A percentile compares a stretch with the other conserved stretches of the same genome.
Evolutionary conservation across 2,113 vertebrate genomes (phyloP).

Genomic region (Campylomormyrus tamandua): DNA sequence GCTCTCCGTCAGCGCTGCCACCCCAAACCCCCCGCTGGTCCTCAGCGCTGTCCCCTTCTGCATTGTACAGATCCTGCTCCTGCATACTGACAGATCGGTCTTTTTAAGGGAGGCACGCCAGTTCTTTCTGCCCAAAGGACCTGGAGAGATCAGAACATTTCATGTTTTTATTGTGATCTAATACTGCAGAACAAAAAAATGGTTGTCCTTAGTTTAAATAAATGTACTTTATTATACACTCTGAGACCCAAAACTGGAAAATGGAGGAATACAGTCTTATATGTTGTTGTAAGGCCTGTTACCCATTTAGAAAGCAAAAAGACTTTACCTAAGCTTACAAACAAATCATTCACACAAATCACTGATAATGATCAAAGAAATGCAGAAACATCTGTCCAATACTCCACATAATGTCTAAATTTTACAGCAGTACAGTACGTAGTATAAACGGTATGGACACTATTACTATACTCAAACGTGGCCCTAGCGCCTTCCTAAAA

Average conservation of each 20-base stretch:
- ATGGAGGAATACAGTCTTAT: neutral
- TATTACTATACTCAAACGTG: neutral
- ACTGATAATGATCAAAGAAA: neutral
- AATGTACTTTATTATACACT: neutral
- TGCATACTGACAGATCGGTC: neutral
- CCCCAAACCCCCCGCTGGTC: slow-evolving; percentile 56
- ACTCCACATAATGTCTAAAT: neutral
- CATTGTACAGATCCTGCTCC: slow-evolving; percentile 45
- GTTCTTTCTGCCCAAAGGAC: slow-evolving; percentile 34
- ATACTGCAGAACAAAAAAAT: neutral
- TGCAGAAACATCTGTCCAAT: neutral
- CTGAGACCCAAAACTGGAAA: neutral
- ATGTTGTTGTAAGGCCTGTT: neutral
- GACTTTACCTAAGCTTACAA: neutral
- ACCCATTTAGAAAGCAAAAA: neutral
- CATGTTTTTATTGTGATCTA: neutral
- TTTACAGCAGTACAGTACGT: neutral
- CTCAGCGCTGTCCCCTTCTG: slow-evolving; percentile 50
- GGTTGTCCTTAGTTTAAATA: neutral
- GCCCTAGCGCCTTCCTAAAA: neutral
- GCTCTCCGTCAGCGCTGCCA: slow-evolving; percentile 53
- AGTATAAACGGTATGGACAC: neutral
- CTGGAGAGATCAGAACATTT: neutral
- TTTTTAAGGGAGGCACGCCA: neutral
- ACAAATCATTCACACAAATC: neutral